Base-by-base conservation (phyloP, 2,797 vertebrate genomes). In the Orestias chungarensis region DNA sequence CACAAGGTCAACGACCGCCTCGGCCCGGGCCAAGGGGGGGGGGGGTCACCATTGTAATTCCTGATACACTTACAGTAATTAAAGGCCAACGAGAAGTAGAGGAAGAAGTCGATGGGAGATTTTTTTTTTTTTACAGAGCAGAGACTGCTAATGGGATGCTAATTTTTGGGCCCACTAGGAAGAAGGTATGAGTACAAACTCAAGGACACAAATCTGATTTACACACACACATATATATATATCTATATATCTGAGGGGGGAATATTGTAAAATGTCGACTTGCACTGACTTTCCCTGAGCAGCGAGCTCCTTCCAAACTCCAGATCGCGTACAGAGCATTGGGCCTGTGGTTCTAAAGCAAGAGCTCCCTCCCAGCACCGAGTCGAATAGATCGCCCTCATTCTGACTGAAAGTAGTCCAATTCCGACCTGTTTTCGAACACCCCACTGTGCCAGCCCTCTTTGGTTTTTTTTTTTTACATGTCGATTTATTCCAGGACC, bases 31-130 rank as follows among this genome's bases (percentile, higher is more conserved):
- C 83, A 88, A 72, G 15, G 64, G 80, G 85, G 65, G 82, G 84
- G 59, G 35, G 82, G 76, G 54, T 80, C 70, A 87, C 81, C 79
- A 74, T 86, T 87, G 78, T 86, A 78, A 89, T 87, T 86, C 88
- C 84, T 90, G 77, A 89, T 87, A 88, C 90, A 91, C 91, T 89
- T 73, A 83, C 73, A 90, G 90, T 93, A 92, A 93, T 92, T 93
- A 92, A 90, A 93, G 88, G 82, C 87, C 78, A 64, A 81, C 79
- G 66, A 86, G 82, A 78, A 82, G 78, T 81, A 73, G 78, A 49
- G 20, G 70, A 47, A 69, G 66, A 84, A 89, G 84, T 87, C 79
- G 57, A 92, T 89, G 12, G 67, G 61, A 54, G 23, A 12, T 50
- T 4, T 50, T 50, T 50, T 25, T 11, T 70, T 69, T 85, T 88